Evolutionary conservation across 1,140 invertebrate species (phyloP).

Genomic region (Acromyrmex echinatior): DNA sequence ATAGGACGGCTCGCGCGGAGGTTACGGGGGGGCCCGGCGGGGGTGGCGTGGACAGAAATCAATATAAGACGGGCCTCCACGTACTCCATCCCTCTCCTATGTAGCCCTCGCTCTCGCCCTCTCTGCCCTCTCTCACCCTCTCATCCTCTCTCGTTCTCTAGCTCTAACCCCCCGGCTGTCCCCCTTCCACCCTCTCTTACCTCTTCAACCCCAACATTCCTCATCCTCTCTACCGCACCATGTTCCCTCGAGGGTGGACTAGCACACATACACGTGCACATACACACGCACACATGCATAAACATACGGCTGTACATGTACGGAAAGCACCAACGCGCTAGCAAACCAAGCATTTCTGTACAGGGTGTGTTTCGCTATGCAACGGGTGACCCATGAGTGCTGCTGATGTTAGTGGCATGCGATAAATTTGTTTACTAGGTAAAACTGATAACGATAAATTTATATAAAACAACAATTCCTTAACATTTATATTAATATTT

Average conservation of each 20-base stretch:
- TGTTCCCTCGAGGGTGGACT: slow-evolving; percentile 84
- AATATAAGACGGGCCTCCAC: slow-evolving; percentile 86
- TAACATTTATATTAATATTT: neutral
- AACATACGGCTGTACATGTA: slow-evolving; percentile 58
- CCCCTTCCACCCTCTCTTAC: slow-evolving; percentile 43
- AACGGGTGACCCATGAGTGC: slow-evolving; percentile 80
- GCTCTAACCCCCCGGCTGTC: slow-evolving; percentile 41
- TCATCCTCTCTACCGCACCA: slow-evolving; percentile 71
- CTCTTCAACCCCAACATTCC: slow-evolving; percentile 66
- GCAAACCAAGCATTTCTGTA: slow-evolving; percentile 85
- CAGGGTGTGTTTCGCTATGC: slow-evolving; percentile 83
- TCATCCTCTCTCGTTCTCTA: slow-evolving; percentile 58
- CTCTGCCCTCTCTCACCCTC: slow-evolving; percentile 58
- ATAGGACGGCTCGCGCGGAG: slow-evolving; percentile 65
- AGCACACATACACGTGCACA: slow-evolving; percentile 78
- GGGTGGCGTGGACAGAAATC: slow-evolving; percentile 86
- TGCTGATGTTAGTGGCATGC: neutral
- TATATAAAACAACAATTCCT: neutral
- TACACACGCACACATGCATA: slow-evolving; percentile 70
- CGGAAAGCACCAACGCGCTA: slow-evolving; percentile 56
- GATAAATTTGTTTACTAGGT: slow-evolving; percentile 27
- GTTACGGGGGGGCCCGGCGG: slow-evolving; percentile 73
- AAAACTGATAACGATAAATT: slow-evolving; percentile 7
- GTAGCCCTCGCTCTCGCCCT: slow-evolving; percentile 62
- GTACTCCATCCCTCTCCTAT: slow-evolving; percentile 76